Percentiles rank a stretch among this genome's conserved stretches.
phyloP scores from a whole-genome alignment of 2,113 vertebrate genomes.

The Actenoides hombroni region DNA sequence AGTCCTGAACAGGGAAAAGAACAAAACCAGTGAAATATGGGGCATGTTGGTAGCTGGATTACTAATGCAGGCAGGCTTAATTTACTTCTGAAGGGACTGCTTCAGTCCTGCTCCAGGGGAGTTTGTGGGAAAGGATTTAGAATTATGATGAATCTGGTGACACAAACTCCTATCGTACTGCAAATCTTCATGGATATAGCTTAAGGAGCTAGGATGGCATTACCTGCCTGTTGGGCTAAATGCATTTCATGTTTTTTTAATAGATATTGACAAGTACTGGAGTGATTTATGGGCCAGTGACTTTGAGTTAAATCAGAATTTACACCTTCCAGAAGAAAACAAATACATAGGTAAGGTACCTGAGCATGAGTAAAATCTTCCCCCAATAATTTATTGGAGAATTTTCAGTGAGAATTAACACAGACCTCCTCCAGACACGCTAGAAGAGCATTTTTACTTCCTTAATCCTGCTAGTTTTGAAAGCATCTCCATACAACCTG shows the following conservation, averaged over 20 bases:
- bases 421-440: not conserved
- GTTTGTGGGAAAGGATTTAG: not conserved
- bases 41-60: not conserved
- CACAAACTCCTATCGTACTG: not conserved
- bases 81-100: not conserved
- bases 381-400: not conserved
- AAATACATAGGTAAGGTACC: slow-evolving; percentile 88
- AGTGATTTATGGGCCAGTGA: slow-evolving; percentile 84
- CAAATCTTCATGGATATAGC: not conserved
- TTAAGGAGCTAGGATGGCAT: not conserved
- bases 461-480: not conserved
- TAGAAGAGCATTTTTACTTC: not conserved
- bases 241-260: not conserved
- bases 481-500: not conserved
- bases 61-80: not conserved
- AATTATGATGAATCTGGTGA: not conserved
- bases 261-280: slow-evolving; percentile 88
- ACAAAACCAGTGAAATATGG: not conserved
- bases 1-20: not conserved
- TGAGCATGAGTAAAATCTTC: not conserved
- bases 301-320: slow-evolving; percentile 83
- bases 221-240: not conserved
- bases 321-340: slow-evolving; percentile 92
- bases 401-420: not conserved
- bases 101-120: not conserved